Base-by-base conservation (phyloP, 1,140 invertebrate species). In the Laodelphax striatellus region DNA sequence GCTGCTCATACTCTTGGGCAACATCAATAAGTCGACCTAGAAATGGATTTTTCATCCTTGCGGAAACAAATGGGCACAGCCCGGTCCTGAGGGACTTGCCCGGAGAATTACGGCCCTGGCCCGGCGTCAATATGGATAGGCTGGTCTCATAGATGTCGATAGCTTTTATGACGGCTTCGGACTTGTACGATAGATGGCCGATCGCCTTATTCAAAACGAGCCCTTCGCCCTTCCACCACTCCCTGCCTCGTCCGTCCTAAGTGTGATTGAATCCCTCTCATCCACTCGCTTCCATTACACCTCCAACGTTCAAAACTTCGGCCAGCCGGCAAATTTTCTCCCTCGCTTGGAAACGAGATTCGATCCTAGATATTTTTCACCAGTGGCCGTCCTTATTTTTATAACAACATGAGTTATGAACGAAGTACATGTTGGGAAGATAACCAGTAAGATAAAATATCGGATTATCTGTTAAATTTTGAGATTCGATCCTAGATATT, bases 1-100 rank as follows among this genome's bases (percentile, higher is more conserved):
- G 46, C 21, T 50, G 11, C 46, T 50, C 46, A 50, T 50, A 50
- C 46, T 50, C 46, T 19, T 19, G 46, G 46, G 46, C 46, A 17
- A 50, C 46, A 50, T 50, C 46, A 50, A 50, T 50, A 50, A 50
- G 46, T 50, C 46, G 46, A 50, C 46, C 46, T 50, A 50, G 46
- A 50, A 50, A 50, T 50, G 46, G 46, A 50, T 50, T 50, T 50
- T 50, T 50, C 46, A 50, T 50, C 46, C 46, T 50, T 14, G 46
- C 46, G 46, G 46, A 50, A 50, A 50, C 46, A 50, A 50, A 50
- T 50, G 46, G 16, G 46, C 46, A 5, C 5, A 22, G 2, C 8
- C 16, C 8, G 21, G 16, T 50, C 46, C 46, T 22, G 2, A 50
- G 46, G 21, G 46, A 50, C 16, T 50, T 50, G 21, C 9, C 34